Evolutionary conservation across 2,797 vertebrate species (phyloP).

Genomic region (Heliangelus exortis): DNA sequence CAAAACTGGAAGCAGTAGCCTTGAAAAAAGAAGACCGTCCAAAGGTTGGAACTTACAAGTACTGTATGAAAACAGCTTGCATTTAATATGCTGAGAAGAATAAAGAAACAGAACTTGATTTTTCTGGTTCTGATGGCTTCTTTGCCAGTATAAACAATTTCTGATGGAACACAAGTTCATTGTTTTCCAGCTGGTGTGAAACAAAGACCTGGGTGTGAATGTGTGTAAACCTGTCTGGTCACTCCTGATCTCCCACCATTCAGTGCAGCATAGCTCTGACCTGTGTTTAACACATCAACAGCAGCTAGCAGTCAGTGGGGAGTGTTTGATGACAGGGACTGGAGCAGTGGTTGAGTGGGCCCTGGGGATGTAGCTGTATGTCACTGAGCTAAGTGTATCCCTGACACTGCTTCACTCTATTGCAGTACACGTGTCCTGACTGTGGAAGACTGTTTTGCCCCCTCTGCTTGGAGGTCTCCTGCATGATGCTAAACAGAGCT

Average conservation of each 20-base stretch:
- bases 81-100: background rate
- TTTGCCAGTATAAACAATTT: background rate
- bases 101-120: background rate
- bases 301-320: background rate
- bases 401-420: background rate
- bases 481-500: background rate
- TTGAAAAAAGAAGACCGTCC: constrained; percentile 91
- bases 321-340: background rate
- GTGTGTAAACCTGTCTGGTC: background rate
- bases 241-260: background rate
- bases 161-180: background rate
- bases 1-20: constrained; percentile 90
- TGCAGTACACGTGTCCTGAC: background rate
- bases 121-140: background rate
- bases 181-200: background rate
- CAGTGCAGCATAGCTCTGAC: background rate
- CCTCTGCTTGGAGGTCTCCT: background rate
- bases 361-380: background rate
- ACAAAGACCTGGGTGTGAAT: background rate
- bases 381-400: background rate
- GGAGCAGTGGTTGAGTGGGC: background rate
- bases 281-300: background rate
- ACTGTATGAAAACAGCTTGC: background rate
- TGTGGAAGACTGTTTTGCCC: background rate
- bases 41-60: constrained; percentile 80